phyloP scores from a whole-genome alignment of 2,113 vertebrate species.

The Solenodon paradoxus region DNA sequence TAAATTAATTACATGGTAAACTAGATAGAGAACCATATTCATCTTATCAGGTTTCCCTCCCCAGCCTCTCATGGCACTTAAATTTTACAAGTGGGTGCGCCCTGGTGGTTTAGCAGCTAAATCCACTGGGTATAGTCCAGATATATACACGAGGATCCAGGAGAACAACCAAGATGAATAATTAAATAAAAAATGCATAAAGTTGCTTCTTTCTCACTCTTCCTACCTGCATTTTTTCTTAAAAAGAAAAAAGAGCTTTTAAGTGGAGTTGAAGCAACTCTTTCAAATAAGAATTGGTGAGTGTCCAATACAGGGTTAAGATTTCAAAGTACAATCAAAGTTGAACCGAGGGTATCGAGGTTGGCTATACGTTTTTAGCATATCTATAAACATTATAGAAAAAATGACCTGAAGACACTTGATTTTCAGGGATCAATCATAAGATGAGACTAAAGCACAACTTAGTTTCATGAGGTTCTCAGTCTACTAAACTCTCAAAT shows the following conservation, averaged over 20 bases:
- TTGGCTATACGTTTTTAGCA: not conserved
- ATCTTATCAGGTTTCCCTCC: not conserved
- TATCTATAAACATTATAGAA: not conserved
- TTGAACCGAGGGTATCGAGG: not conserved
- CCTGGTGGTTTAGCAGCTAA: too few relatives aligned
- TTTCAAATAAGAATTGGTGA: constrained; percentile 5
- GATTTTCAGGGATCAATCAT: not conserved
- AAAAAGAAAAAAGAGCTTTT: too few relatives aligned
- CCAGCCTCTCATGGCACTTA: not conserved
- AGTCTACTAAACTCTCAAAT: not conserved
- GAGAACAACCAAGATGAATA: too few relatives aligned
- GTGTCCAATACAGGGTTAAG: not conserved
- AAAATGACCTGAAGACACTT: not conserved
- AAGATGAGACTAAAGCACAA: not conserved
- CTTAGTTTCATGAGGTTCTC: constrained; percentile 18
- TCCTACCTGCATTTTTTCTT: too few relatives aligned
- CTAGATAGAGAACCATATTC: not conserved
- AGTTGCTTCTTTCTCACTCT: too few relatives aligned
- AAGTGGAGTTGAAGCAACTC: not conserved
- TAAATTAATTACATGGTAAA: not conserved
- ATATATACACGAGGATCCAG: too few relatives aligned
- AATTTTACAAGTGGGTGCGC: constrained; percentile 35
- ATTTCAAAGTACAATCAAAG: not conserved
- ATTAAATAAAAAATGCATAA: too few relatives aligned
- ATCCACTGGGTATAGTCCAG: too few relatives aligned